Evolutionary conservation across 1,140 invertebrate genomes (phyloP), one percentile per base, ranked within the genome.

Genomic region (Episyrphus balteatus): DNA sequence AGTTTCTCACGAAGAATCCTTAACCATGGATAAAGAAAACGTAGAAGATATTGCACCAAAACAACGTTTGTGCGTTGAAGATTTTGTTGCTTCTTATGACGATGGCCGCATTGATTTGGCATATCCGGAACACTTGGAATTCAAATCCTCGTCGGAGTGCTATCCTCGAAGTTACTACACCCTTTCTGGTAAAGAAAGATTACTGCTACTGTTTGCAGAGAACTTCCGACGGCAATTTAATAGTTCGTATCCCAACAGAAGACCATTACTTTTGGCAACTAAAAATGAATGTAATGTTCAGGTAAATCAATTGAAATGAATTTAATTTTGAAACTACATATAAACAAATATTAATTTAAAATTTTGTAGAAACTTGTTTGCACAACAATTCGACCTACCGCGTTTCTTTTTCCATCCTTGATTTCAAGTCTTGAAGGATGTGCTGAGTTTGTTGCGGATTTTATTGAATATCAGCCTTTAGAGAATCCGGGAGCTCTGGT

Each of bases 141-240:
- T 58, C 21, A 38, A 52, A 7, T 44, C 59, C 19, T 57, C 53
- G 18, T 51, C 51, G 0, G 54, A 55, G 21, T 66, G 76, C 54
- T 80, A 83, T 61, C 84, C 88, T 0, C 66, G 73, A 36, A 79
- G 75, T 38, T 92, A 91, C 62, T 79, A 77, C 47, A 79, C 73
- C 36, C 81, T 88, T 55, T 81, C 71, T 9, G 70, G 78, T 15
- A 89, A 90, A 61, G 91, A 94, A 64, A 82, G 82, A 42, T 57
- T 88, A 7, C 60, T 91, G 7, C 57, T 88, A 9, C 76, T 82
- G 37, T 82, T 86, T 55, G 81, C 83, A 1, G 83, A 88, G 65
- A 92, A 92, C 65, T 93, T 92, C 64, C 75, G 88, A 39, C 75
- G 77, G 50, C 89, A 92, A 55, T 90, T 82, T 72, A 49, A 53